phyloP scores from a whole-genome alignment of 2,113 vertebrate genomes.

The Rhinolophus ferrumequinum region DNA sequence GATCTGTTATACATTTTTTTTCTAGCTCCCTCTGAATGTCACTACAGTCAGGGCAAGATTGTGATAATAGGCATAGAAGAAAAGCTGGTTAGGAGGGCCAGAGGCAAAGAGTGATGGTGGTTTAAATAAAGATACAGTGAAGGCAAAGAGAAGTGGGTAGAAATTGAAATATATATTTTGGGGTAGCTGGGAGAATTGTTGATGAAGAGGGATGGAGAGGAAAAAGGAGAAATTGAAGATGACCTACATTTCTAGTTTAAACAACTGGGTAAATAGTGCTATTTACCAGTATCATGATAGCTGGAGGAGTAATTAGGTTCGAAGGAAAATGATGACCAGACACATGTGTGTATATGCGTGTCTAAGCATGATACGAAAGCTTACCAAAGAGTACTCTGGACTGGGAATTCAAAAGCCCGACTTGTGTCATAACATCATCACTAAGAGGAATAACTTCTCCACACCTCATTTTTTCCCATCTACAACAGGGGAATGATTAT shows the following conservation, averaged over 20 bases:
- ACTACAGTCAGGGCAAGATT: not conserved
- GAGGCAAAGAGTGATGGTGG: not conserved
- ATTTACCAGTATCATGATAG: not conserved
- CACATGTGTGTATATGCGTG: not conserved
- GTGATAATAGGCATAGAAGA: not conserved
- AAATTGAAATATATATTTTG: not conserved
- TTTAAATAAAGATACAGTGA: not conserved
- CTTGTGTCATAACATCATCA: not conserved
- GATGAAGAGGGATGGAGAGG: not conserved
- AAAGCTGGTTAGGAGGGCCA: not conserved
- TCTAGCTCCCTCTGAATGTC: not conserved
- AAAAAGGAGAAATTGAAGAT: not conserved
- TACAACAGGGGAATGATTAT: constrained; percentile 55
- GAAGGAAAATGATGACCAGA: not conserved
- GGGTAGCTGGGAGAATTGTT: not conserved
- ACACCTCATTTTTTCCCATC: not conserved
- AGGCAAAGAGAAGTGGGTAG: not conserved
- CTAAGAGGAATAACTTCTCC: not conserved
- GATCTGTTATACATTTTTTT: not conserved
- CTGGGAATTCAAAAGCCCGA: not conserved
- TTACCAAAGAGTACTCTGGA: not conserved
- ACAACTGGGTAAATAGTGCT: not conserved
- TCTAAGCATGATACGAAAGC: not conserved
- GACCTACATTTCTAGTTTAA: not conserved
- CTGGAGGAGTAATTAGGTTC: not conserved